Base-by-base conservation (phyloP, 2,888 invertebrate species). In the Dasysyrphus albostriatus region DNA sequence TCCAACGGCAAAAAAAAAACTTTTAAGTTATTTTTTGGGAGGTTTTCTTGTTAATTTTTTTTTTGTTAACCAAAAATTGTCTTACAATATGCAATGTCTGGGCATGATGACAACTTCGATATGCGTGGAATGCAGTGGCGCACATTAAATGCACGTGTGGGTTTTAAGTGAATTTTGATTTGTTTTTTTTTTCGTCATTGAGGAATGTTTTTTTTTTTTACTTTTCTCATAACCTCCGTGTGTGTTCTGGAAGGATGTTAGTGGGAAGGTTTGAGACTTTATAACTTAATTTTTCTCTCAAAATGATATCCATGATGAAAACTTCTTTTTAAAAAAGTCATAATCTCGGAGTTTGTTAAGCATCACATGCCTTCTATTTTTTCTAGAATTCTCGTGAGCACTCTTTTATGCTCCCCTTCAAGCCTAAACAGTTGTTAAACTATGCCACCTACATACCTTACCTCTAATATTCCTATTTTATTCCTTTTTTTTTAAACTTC, bases 51-150 rank as follows among this genome's bases (percentile, higher is more conserved):
- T 10, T n/a, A 14, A 42, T 39, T 58, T 44, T 5, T 32, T 65
- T 12, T 32, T n/a, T 14, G 61, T 8, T n/a, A 63, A 47, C n/a
- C 14, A 32, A 81, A 78, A 70, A 37, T 63, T 78, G 83, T 58
- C 34, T 63, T 74, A 63, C 39, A 75, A 51, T 59, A 73, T 63
- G 34, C 63, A 74, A 74, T 58, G 77, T 58, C 77, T 77, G 76
- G 63, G 14, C 82, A 74, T 70, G 83, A 78, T 87, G 83, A 87
- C 83, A 87, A 74, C 47, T 74, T 56, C 37, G 74, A 87, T 87
- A 87, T 74, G 77, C 10, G 16, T 74, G 85, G 83, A 87, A 87
- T 87, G 83, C 49, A 69, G 85, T 76, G 81, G 81, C 81, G 29
- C 70, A 54, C 39, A 39, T 29, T 8, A 63, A 49, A 39, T 75